These are phyloP conservation scores for Tipula helvola DNA, from an alignment of 2,888 invertebrate genomes.

Conservation along the genomic window DNA sequence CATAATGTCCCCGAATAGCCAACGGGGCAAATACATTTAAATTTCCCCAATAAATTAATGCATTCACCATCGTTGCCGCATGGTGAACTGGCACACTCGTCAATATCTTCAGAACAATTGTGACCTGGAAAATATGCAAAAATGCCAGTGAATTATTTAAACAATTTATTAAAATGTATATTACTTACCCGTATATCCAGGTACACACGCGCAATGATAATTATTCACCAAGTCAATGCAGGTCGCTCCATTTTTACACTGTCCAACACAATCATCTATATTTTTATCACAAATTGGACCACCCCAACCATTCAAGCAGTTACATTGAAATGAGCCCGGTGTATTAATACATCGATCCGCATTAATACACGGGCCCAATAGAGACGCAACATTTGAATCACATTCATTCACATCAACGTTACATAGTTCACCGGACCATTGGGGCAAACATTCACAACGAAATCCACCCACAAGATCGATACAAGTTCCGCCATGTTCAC, in stretches of 20 bases:
- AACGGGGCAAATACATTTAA: conserved; percentile 80
- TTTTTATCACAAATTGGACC: conserved; percentile 81
- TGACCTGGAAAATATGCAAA: conserved; percentile 40
- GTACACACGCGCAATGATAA: conserved; percentile 81
- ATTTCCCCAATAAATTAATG: conserved; percentile 70
- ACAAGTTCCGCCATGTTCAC: conserved; percentile 82
- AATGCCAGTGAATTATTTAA: too few species aligned
- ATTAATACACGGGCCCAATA: conserved; percentile 69
- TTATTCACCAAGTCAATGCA: conserved; percentile 87
- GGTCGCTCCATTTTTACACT: conserved; percentile 79
- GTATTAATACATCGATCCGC: conserved; percentile 75
- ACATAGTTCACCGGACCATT: conserved; percentile 81
- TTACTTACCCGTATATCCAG: conserved; percentile 59
- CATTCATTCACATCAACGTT: conserved; percentile 44
- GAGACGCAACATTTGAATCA: conserved; percentile 29
- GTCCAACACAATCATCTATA: conserved; percentile 79
- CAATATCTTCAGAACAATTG: conserved; percentile 74
- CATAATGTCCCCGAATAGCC: conserved; percentile 79
- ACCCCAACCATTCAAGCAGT: conserved; percentile 80
- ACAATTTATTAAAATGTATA: too few species aligned
- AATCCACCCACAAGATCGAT: conserved; percentile 73
- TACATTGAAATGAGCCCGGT: conserved; percentile 72
- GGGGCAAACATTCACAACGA: conserved; percentile 72
- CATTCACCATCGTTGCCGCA: conserved; percentile 87
- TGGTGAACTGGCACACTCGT: conserved; percentile 77